A percentile compares a stretch with the other conserved stretches of the same genome.
Conservation (phyloP, 2,797 vertebrate species). For the Aplochiton taeniatus region DNA sequence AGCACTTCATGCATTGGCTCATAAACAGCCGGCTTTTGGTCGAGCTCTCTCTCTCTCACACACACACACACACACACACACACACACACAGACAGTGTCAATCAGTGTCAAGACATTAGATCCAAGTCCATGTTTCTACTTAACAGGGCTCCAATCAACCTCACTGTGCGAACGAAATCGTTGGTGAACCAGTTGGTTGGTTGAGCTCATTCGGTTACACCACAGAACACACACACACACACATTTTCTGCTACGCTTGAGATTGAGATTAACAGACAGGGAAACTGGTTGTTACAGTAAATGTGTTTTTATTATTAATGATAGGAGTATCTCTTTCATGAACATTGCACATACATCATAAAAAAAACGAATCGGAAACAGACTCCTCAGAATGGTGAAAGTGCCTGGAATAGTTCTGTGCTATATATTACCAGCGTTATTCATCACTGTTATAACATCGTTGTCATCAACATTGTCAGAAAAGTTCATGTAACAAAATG, state of each 20-base stretch:
- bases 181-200: too few relatives aligned
- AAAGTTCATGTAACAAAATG: conserved; percentile 54
- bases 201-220: too few relatives aligned
- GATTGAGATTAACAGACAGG: conserved; percentile 25
- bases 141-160: too few relatives aligned
- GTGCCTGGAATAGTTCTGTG: conserved; percentile 86
- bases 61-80: conserved; percentile 1
- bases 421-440: conserved; percentile 73
- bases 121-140: too few relatives aligned
- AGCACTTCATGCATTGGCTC: neutral
- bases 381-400: conserved; percentile 88
- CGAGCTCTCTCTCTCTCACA: neutral
- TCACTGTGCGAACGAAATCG: too few relatives aligned
- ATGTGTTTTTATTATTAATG: conserved; percentile 77
- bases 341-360: conserved; percentile 82
- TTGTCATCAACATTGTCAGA: conserved; percentile 56
- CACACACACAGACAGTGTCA: neutral
- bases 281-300: conserved; percentile 40
- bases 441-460: conserved; percentile 16
- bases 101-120: too few relatives aligned
- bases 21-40: conserved; percentile 3
- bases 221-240: conserved; percentile 20
- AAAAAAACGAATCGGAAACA: conserved; percentile 71
- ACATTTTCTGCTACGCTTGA: conserved; percentile 18
- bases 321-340: conserved; percentile 81